Base-by-base conservation (phyloP, 2,113 vertebrate species). In the Copsychus sechellarum region DNA sequence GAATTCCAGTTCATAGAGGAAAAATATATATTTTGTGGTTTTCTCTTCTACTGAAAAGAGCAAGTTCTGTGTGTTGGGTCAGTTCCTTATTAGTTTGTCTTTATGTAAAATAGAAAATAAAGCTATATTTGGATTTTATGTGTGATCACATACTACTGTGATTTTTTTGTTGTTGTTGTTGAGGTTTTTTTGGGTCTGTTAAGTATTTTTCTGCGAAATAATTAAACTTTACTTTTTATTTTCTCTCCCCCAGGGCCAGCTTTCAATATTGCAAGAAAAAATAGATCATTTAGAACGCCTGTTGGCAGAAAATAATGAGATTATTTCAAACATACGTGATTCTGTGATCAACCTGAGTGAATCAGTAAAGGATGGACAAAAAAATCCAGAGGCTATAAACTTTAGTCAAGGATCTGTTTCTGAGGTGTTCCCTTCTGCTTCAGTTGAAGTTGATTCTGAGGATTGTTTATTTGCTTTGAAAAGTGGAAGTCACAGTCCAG, bases 281-380 rank as follows among this genome's bases (percentile, higher is more conserved):
- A 99, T 99, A 83, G 99, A 99, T 92, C 98, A 98, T 74, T 97
- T 99, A 90, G 99, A 99, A 92, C 98, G 86, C 38, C 97, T 99
- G 48, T 97, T 99, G 61, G 98, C 98, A 11, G 98, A 99, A 97
- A 99, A 99, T 97, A 99, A 99, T 96, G 98, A 98, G 34, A 98
- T 99, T 94, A 99, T 99, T 95, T 98, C 98, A 88, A 98, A 97
- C 64, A 98, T 99, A 95, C 98, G 98, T 8, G 98, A 99, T 94
- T 98, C 98, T 5, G 97, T 99, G 76, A 97, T 98, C 85, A 98
- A 98, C 88, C 95, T 98, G 79, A 99, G 98, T 86, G 98, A 98
- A 90, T 98, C 98, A 62, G 97, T 98, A 89, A 98, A 98, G 77
- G 98, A 98, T 38, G 97, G 97, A 31, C 93, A 96, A 23, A 97